Conservation (phyloP, 2,113 vertebrate species). For the Numida meleagris region DNA sequence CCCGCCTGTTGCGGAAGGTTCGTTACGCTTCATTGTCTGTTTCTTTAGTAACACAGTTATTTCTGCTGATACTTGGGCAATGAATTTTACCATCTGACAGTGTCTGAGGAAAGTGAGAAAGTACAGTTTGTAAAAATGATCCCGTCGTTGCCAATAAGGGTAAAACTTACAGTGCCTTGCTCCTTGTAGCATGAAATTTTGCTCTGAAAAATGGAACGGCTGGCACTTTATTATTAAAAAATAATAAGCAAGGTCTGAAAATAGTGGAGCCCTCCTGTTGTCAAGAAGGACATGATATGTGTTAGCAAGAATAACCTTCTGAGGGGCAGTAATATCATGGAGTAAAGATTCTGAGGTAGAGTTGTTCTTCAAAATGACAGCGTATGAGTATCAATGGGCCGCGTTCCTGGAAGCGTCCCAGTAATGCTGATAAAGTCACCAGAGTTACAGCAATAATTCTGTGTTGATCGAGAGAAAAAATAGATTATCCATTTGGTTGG, state of each 20-base stretch:
- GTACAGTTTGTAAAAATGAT: neutral
- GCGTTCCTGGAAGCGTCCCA: neutral
- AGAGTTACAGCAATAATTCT: neutral
- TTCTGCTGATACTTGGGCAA: constrained; percentile 1
- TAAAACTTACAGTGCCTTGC: neutral
- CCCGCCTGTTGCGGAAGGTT: neutral
- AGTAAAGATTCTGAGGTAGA: neutral
- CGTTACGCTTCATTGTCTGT: neutral
- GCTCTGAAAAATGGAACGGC: neutral
- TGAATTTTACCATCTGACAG: constrained; percentile 5
- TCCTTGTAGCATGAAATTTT: neutral
- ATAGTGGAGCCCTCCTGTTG: neutral
- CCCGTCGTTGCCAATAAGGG: neutral
- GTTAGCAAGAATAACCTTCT: neutral
- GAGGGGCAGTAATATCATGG: neutral
- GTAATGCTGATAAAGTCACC: neutral
- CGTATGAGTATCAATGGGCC: neutral
- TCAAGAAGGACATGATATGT: neutral
- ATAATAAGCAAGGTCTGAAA: neutral
- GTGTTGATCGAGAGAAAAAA: neutral
- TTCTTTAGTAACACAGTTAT: constrained; percentile 11
- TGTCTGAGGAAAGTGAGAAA: neutral
- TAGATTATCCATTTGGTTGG: neutral
- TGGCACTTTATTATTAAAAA: neutral
- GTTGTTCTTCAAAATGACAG: neutral